These are phyloP conservation scores for Sebastes fasciatus DNA, from an alignment of 2,113 vertebrate genomes.

Conservation along the genomic window DNA sequence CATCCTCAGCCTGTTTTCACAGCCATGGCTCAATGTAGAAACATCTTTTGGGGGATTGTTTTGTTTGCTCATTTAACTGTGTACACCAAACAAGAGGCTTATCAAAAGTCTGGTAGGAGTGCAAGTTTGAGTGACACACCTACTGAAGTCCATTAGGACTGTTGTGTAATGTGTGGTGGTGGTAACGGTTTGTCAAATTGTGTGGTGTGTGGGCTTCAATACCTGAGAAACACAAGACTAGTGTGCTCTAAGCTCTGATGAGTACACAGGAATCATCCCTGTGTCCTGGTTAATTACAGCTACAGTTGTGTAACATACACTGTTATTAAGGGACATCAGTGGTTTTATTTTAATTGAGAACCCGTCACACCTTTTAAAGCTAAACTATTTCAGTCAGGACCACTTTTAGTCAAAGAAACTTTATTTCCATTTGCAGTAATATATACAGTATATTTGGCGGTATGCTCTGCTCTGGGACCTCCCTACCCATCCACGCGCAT, in stretches of 20 bases:
- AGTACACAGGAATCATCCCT: neutral
- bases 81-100: neutral
- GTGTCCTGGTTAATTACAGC: neutral
- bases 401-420: too few relatives aligned
- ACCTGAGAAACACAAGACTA: neutral
- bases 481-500: too few relatives aligned
- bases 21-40: neutral
- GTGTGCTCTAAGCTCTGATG: neutral
- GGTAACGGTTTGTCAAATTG: neutral
- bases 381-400: too few relatives aligned
- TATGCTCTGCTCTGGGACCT: too few relatives aligned
- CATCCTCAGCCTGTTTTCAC: neutral
- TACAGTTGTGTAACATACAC: neutral
- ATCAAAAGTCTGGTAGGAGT: neutral
- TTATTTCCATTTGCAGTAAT: too few relatives aligned
- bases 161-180: neutral
- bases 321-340: too few relatives aligned
- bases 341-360: too few relatives aligned
- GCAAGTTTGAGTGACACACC: neutral
- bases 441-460: too few relatives aligned
- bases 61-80: neutral
- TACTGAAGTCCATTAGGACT: neutral
- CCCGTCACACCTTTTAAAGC: too few relatives aligned
- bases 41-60: too few relatives aligned
- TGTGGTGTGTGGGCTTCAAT: neutral